Conservation (phyloP, 2,888 invertebrate species). For the Allacma fusca region DNA sequence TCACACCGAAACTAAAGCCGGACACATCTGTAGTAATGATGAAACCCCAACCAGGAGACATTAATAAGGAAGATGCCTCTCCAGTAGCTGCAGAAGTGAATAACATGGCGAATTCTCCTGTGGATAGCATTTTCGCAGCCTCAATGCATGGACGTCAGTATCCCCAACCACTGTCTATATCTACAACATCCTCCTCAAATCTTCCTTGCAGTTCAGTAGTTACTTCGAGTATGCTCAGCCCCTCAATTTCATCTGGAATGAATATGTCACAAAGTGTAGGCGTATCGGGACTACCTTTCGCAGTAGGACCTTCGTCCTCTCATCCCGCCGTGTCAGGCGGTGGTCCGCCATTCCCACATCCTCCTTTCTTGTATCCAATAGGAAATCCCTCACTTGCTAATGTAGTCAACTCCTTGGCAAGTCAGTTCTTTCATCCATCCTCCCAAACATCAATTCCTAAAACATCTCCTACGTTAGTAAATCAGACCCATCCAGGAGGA, state of each 20-base stretch:
- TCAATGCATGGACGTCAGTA: conserved; percentile 9
- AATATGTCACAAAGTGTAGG: conserved; percentile 26
- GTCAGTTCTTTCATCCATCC: conserved; percentile 46
- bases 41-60: not conserved
- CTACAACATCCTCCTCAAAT: not conserved
- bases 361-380: conserved; percentile 44
- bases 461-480: conserved; percentile 43
- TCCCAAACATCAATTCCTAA: conserved; percentile 47
- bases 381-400: conserved; percentile 39
- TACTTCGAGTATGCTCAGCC: conserved; percentile 19
- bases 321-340: not conserved
- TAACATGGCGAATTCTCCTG: not conserved
- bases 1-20: not conserved
- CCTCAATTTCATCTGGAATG: conserved; percentile 24
- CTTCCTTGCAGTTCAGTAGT: not conserved
- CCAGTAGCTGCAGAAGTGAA: conserved; percentile 2
- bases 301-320: not conserved
- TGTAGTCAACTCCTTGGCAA: conserved; percentile 41
- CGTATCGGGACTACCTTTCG: conserved; percentile 21
- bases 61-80: conserved; percentile 2
- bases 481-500: not conserved
- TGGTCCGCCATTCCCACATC: conserved; percentile 13
- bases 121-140: conserved; percentile 12
- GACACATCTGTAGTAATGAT: not conserved
- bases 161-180: not conserved